Percentiles rank a stretch among this genome's conserved stretches.
Evolutionary conservation across 2,888 invertebrate genomes (phyloP).

Genomic region (Rotaria macrura): DNA sequence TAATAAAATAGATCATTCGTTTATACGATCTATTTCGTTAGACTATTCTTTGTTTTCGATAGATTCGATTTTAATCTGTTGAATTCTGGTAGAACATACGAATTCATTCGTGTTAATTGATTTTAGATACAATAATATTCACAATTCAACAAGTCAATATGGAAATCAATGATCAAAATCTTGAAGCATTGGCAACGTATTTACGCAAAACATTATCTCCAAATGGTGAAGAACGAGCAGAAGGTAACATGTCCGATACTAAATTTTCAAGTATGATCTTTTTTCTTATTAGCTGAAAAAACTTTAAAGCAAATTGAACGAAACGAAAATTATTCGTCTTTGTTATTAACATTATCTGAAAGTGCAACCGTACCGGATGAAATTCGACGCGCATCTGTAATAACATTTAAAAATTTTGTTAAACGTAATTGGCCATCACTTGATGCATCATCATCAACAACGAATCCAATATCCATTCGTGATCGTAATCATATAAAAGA

Average conservation of each 20-base stretch:
- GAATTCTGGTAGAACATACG: not conserved
- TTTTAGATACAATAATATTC: constrained; percentile 33
- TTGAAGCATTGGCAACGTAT: not conserved
- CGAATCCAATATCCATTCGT: constrained; percentile 38
- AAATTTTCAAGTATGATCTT: too few species aligned
- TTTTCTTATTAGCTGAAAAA: constrained; percentile 86
- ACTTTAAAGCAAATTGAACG: constrained; percentile 77
- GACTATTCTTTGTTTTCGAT: not conserved
- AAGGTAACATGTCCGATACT: not conserved
- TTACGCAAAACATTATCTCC: not conserved
- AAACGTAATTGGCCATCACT: constrained; percentile 73
- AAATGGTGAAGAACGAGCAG: not conserved
- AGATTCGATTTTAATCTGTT: not conserved
- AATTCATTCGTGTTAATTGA: constrained; percentile 20
- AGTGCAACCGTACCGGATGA: constrained; percentile 63
- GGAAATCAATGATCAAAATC: constrained; percentile 1
- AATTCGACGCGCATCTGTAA: constrained; percentile 75
- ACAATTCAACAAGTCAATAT: not conserved
- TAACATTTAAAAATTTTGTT: constrained; percentile 89
- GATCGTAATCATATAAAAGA: constrained; percentile 73
- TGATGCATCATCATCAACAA: constrained; percentile 10
- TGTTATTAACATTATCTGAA: constrained; percentile 73
- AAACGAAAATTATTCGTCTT: constrained; percentile 76
- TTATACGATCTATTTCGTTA: not conserved
- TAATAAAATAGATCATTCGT: too few species aligned